phyloP scores from a whole-genome alignment of 2,888 invertebrate genomes.

The Diaphora mendica region DNA sequence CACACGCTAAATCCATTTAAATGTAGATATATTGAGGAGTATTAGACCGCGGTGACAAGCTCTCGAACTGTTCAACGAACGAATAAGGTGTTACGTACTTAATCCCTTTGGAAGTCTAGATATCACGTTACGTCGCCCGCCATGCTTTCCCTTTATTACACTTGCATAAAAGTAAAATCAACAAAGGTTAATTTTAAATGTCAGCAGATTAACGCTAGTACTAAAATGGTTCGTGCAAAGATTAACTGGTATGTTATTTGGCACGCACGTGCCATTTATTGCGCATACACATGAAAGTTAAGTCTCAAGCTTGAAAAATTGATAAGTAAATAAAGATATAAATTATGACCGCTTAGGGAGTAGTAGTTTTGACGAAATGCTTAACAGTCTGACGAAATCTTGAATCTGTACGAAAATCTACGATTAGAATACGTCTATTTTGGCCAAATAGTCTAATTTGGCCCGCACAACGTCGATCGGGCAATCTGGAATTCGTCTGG shows the following conservation, averaged over 20 bases:
- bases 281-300: neutral
- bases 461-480: no score
- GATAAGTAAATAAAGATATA: neutral
- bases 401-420: no score
- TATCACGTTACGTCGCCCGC: constrained; percentile 72
- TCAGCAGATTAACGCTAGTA: constrained; percentile 72
- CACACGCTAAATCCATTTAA: constrained; percentile 71
- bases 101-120: constrained; percentile 68
- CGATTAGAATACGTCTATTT: no score
- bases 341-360: neutral
- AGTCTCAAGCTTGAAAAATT: neutral
- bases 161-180: constrained; percentile 67
- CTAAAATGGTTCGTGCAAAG: constrained; percentile 54
- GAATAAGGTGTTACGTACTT: constrained; percentile 74
- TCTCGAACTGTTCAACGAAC: constrained; percentile 69
- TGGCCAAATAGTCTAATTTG: no score
- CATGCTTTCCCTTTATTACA: constrained; percentile 63
- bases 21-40: constrained; percentile 69
- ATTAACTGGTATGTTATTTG: constrained; percentile 48
- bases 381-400: no score
- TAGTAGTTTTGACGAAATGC: no score
- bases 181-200: constrained; percentile 78
- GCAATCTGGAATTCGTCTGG: no score
- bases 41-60: constrained; percentile 80
- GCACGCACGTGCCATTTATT: constrained; percentile 35